Base-by-base conservation (phyloP, 2,888 invertebrate genomes). In the Endotricha flammealis region DNA sequence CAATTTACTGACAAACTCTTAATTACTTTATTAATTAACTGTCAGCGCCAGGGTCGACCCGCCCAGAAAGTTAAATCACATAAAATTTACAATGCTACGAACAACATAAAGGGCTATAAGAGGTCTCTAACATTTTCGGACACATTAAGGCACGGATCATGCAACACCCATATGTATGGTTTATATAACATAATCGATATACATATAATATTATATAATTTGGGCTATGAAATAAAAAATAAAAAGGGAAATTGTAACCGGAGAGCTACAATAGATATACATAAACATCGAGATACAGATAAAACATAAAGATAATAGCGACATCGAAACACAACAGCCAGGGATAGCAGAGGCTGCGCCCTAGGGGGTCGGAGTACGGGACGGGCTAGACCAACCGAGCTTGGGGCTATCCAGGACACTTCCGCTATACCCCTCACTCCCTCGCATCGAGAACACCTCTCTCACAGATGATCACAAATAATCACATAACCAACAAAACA, bases 391-490 rank as follows among this genome's bases (percentile, higher is more conserved):
- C 75, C 77, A 70, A 77, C 81, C 79, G 80, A 80, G 77, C 69
- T 75, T 58, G 80, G 83, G 80, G 77, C 78, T 78, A 74, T 78
- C 79, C 78, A 73, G 65, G 79, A 81, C 82, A 83, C 81, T 78
- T 79, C 80, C 80, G 81, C 83, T 80, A 79, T 82, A 83, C 85
- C 85, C 85, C 85, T 80, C 83, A 82, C 85, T 85, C 85, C 81
- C 85, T 82, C 81, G 79, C 78, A 85, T 83, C 85, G 85, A 85
- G 85, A 83, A 86, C 85, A 86, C 85, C 85, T 85, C 85, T 83
- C 85, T 85, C 85, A 85, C 85, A 83, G 73, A 81, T 82, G 76
- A 79, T 80, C 73, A 82, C 76, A 86, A 82, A 80, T 79, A 76
- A 80, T 78, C 70, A 77, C 65, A 75, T 69, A 80, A 79, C 67